phyloP scores from a whole-genome alignment of 2,797 vertebrate genomes.

The Etheostoma nigrum region DNA sequence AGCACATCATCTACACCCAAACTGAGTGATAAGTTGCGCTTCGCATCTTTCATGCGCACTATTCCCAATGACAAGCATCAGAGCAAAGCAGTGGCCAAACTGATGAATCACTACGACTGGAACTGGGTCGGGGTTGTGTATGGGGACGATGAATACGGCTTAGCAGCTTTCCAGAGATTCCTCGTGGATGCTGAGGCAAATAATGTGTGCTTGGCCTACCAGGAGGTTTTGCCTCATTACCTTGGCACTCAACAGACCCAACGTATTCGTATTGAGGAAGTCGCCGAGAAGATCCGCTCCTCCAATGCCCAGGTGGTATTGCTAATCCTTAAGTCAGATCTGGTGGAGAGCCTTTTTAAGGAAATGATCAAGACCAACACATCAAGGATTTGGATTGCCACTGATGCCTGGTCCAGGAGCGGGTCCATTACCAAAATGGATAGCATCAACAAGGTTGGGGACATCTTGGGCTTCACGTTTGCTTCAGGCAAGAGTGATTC shows the following conservation, averaged over 20 bases:
- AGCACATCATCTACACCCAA: slow-evolving; percentile 72
- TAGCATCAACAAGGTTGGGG: slow-evolving; percentile 73
- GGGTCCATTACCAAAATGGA: slow-evolving; percentile 58
- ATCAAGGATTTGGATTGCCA: slow-evolving; percentile 77
- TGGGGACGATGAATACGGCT: slow-evolving; percentile 80
- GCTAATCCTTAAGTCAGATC: slow-evolving; percentile 69
- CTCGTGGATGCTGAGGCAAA: slow-evolving; percentile 49
- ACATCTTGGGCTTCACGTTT: slow-evolving; percentile 80
- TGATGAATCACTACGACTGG: slow-evolving; percentile 73
- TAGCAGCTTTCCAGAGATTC: slow-evolving; percentile 73
- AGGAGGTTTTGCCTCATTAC: slow-evolving; percentile 67
- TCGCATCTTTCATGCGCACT: slow-evolving; percentile 75
- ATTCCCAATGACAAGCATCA: slow-evolving; percentile 79
- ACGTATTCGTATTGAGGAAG: slow-evolving; percentile 32
- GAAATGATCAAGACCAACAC: slow-evolving; percentile 75
- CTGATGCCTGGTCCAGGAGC: slow-evolving; percentile 75
- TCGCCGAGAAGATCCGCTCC: slow-evolving; percentile 59
- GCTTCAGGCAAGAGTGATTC: slow-evolving; percentile 58
- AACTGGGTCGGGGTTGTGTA: slow-evolving; percentile 80
- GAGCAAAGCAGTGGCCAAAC: slow-evolving; percentile 69
- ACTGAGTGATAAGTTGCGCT: slow-evolving; percentile 75
- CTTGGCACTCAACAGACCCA: slow-evolving; percentile 22
- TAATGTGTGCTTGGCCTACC: slow-evolving; percentile 72
- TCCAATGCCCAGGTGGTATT: slow-evolving; percentile 72
- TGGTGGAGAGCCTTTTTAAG: slow-evolving; percentile 71